Conservation (phyloP, 2,797 vertebrate genomes). For the Oreonectes daqikongensis region DNA sequence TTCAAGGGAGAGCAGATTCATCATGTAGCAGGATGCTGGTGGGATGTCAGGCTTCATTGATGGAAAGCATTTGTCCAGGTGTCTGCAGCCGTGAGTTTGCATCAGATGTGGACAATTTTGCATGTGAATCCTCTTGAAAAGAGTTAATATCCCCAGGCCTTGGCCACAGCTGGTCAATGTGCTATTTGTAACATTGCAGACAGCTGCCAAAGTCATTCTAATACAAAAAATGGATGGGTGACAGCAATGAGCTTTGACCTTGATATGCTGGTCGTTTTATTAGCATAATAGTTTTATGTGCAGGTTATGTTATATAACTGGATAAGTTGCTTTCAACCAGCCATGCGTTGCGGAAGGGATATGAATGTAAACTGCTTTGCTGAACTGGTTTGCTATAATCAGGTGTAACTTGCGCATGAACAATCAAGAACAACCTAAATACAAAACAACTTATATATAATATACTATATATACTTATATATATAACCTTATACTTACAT, state of each 20-base stretch:
- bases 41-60: neutral
- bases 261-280: neutral
- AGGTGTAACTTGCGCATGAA: neutral
- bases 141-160: constrained; percentile 2
- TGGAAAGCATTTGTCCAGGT: neutral
- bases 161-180: constrained; percentile 31
- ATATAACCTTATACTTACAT: no score
- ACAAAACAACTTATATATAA: no score
- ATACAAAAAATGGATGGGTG: neutral
- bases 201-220: constrained; percentile 1
- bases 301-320: neutral
- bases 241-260: neutral
- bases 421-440: neutral
- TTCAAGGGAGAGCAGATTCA: neutral
- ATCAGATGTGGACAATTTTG: constrained; percentile 19
- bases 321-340: constrained; percentile 11
- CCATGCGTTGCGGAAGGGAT: neutral
- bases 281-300: neutral
- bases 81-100: neutral
- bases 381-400: neutral
- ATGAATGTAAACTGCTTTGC: constrained; percentile 3
- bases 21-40: neutral
- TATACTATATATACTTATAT: no score
- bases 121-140: constrained; percentile 10
- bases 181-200: constrained; percentile 17